A percentile compares a stretch with the other conserved stretches of the same genome.
phyloP scores from a whole-genome alignment of 1,140 invertebrate genomes.

The Cydia pomonella region DNA sequence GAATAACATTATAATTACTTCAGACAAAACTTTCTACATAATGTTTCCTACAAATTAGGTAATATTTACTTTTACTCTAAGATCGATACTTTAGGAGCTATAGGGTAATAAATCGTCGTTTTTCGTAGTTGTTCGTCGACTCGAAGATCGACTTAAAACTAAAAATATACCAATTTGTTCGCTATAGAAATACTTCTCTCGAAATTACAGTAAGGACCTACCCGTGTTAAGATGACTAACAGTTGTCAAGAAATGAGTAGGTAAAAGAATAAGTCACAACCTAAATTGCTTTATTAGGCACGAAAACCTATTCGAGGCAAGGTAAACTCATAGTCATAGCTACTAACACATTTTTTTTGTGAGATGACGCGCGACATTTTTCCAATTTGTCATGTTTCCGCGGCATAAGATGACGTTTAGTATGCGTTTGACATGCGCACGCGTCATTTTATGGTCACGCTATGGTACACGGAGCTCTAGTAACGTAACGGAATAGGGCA shows the following conservation, averaged over 20 bases:
- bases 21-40: too few species aligned
- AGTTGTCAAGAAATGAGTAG: neutral
- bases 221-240: too few species aligned
- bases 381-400: neutral
- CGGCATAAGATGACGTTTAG: neutral
- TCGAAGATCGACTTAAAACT: too few species aligned
- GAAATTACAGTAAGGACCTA: too few species aligned
- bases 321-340: neutral
- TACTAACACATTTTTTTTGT: neutral
- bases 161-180: too few species aligned
- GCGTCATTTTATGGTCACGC: neutral
- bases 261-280: neutral
- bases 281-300: slow-evolving; percentile 6
- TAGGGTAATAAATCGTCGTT: too few species aligned
- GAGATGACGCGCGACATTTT: neutral
- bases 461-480: neutral
- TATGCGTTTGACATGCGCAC: neutral
- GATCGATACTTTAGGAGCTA: too few species aligned
- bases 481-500: neutral
- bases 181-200: too few species aligned
- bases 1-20: too few species aligned
- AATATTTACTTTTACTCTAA: too few species aligned
- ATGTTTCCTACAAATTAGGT: too few species aligned
- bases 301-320: neutral
- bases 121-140: too few species aligned